Conservation (phyloP, 2,797 vertebrate genomes). For the Chloroceryle amazona region DNA sequence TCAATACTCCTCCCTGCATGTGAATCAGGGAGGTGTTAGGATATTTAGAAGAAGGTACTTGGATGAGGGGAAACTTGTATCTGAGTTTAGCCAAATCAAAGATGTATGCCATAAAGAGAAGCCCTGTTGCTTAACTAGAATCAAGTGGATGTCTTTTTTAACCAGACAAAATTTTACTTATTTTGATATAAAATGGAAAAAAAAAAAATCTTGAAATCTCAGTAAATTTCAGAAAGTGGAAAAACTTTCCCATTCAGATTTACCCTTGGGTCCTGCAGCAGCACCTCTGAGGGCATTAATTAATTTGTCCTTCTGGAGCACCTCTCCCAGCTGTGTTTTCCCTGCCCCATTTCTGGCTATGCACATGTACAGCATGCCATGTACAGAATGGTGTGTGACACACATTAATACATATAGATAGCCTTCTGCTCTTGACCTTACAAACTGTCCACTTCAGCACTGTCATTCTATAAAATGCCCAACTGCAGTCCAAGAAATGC, state of each 20-base stretch:
- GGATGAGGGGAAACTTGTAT: background rate
- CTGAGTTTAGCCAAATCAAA: background rate
- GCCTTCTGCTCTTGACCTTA: conserved; percentile 71
- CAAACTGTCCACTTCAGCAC: conserved; percentile 75
- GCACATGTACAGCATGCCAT: background rate
- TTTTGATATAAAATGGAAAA: background rate
- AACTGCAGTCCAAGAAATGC: conserved; percentile 67
- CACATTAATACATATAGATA: conserved; percentile 49
- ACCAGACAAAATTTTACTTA: background rate
- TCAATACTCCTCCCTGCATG: background rate
- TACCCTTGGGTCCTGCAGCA: background rate
- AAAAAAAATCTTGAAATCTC: background rate
- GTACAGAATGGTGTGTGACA: conserved; percentile 18
- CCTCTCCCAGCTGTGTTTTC: background rate
- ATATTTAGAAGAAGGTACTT: background rate
- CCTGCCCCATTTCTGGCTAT: background rate
- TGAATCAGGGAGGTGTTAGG: background rate
- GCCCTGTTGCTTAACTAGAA: background rate
- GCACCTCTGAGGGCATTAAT: background rate
- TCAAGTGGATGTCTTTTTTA: background rate
- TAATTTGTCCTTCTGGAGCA: background rate
- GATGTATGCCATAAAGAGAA: background rate
- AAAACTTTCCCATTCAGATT: background rate
- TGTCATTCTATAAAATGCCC: conserved; percentile 64
- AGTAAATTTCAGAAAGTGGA: background rate